These are phyloP conservation scores for Cossypha caffra DNA, from an alignment of 2,797 vertebrate genomes.

Conservation along the genomic window DNA sequence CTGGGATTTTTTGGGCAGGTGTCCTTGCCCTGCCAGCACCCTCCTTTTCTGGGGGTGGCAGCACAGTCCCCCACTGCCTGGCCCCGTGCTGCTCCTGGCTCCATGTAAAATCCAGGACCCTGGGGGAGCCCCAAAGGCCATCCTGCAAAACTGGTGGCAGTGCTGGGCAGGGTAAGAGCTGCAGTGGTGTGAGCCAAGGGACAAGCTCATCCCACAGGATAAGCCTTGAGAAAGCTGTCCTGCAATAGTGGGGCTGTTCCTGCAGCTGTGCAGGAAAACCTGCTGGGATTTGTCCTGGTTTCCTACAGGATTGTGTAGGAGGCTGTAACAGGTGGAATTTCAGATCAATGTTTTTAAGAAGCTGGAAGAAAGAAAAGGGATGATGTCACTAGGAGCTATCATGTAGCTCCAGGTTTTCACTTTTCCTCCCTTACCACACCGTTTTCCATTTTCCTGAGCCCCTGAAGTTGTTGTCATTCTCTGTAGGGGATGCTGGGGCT, in stretches of 20 bases:
- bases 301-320: not conserved
- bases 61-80: not conserved
- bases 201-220: fast-evolving
- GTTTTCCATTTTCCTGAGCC: not conserved
- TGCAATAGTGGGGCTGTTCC: not conserved
- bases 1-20: not conserved
- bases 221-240: not conserved
- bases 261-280: not conserved
- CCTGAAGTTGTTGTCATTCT: not conserved
- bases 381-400: not conserved
- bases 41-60: constrained; percentile 2
- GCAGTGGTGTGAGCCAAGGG: not conserved
- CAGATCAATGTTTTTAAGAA: not conserved
- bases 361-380: not conserved
- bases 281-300: not conserved
- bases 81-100: not conserved
- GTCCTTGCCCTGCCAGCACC: not conserved
- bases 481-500: not conserved
- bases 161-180: not conserved
- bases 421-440: not conserved
- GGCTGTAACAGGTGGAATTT: not conserved
- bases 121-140: not conserved
- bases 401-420: not conserved
- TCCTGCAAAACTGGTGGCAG: not conserved
- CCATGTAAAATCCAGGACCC: not conserved